Base-by-base conservation (phyloP, 2,888 invertebrate species). In the Biston betularia region DNA sequence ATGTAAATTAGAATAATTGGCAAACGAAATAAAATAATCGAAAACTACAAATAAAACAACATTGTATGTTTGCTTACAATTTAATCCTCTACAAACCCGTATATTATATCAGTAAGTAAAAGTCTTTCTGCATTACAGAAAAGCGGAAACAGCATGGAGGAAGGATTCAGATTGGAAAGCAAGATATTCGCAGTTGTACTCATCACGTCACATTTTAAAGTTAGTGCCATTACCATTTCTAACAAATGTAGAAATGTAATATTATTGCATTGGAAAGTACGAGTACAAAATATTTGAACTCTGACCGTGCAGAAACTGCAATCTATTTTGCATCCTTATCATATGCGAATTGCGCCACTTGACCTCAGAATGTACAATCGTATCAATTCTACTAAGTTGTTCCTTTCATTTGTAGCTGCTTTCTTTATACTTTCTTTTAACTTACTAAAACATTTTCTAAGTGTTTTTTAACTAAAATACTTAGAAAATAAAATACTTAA, bases 141-240 rank as follows among this genome's bases (percentile, higher is more conserved):
- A 84, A 71, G 58, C 71, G 24, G 84, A 86, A 76, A 75, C 84
- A 24, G 52, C 72, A 50, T 88, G 89, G 89, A 82, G 74, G 53
- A 85, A 80, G 72, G 75, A 84, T 73, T 82, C 79, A 12, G 84
- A 88, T 66, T 93, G 92, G 93, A 91, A 88, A 79, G 79, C 82
- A 14, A 86, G 92, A 40, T 92, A 93, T 71, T 82, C 86, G n/a
- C 86, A 84, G 75, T 75, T 92, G 12, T 92, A 92, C 74, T 88
- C 90, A 4, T 77, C 84, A 45, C 81, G 83, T 42, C 79, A 79
- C 11, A 66, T 81, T 70, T 76, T 82, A 34, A 50, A 75, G 90
- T 90, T 68, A 87, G 89, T 84, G 34, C 24, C 34, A 35, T 8
- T 15, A 14, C 14, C 48, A 56, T 34, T n/a, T 4, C 34, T 34